Conservation (phyloP, 2,888 invertebrate species). For the Alentia gelatinosa region DNA sequence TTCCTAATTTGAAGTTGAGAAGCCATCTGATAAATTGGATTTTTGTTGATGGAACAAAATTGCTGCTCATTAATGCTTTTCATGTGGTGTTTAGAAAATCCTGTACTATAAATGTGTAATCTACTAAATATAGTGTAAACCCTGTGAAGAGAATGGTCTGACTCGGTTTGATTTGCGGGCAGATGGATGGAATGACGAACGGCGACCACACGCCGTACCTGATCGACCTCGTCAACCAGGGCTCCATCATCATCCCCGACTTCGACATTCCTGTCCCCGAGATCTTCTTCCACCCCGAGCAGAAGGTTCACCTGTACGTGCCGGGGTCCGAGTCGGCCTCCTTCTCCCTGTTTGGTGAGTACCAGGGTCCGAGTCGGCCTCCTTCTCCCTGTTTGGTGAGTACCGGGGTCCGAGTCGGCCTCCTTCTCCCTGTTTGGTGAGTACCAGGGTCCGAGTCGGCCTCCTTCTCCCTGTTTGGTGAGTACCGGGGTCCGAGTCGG, state of each 20-base stretch:
- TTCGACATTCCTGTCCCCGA: conserved; percentile 97
- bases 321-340: conserved; percentile 92
- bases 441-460: not conserved
- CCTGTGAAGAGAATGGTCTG: too few relatives aligned
- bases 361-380: not conserved
- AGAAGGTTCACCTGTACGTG: conserved; percentile 94
- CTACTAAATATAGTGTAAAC: too few relatives aligned
- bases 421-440: not conserved
- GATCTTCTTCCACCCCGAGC: conserved; percentile 90
- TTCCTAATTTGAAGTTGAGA: too few relatives aligned
- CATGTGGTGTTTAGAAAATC: too few relatives aligned
- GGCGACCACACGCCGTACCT: conserved; percentile 94
- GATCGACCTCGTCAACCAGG: conserved; percentile 91
- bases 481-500: not conserved
- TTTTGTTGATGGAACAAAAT: too few relatives aligned
- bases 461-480: not conserved
- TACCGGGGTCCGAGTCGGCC: not conserved
- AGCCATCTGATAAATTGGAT: too few relatives aligned
- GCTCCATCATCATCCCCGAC: conserved; percentile 92
- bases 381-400: not conserved
- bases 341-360: conserved; percentile 82
- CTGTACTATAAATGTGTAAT: too few relatives aligned
- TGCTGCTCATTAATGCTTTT: too few relatives aligned
- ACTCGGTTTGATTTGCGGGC: too few relatives aligned
- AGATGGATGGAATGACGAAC: conserved; percentile 92